Conservation (phyloP, 2,113 vertebrate species). For the Astatotilapia flaviijosephi region DNA sequence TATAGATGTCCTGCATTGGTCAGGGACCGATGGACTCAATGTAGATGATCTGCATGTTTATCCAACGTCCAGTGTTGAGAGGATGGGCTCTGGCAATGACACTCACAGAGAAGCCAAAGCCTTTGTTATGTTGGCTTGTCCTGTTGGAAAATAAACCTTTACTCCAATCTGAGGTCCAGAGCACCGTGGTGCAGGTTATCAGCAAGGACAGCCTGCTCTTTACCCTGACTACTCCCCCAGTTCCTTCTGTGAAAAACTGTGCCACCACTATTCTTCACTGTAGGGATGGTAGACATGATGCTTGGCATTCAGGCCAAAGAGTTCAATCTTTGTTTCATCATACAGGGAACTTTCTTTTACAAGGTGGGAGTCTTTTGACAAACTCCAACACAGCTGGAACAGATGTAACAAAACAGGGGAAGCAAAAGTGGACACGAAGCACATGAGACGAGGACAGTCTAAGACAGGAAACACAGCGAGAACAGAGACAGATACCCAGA, state of each 20-base stretch:
- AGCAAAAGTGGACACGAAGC: background rate
- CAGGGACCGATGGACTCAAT: background rate
- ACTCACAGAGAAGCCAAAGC: background rate
- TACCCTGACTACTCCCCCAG: background rate
- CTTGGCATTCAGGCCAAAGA: background rate
- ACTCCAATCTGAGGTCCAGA: background rate
- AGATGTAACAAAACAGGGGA: background rate
- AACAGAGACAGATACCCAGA: background rate
- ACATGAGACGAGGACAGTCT: background rate
- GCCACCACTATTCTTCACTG: background rate
- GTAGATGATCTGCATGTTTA: background rate
- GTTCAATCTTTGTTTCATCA: background rate
- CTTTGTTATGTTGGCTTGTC: background rate
- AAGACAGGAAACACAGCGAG: background rate
- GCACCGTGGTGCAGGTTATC: background rate
- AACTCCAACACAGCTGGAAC: background rate
- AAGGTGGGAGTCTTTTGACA: background rate
- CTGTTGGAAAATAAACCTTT: background rate
- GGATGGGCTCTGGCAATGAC: background rate
- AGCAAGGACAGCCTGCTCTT: background rate
- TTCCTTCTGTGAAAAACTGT: background rate
- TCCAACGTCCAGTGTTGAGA: background rate
- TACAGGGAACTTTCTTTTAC: background rate
- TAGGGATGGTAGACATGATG: background rate
- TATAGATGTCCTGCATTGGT: background rate